These are phyloP conservation scores for Phalacrocorax pelagicus DNA, from an alignment of 2,113 vertebrate genomes.

Conservation along the genomic window DNA sequence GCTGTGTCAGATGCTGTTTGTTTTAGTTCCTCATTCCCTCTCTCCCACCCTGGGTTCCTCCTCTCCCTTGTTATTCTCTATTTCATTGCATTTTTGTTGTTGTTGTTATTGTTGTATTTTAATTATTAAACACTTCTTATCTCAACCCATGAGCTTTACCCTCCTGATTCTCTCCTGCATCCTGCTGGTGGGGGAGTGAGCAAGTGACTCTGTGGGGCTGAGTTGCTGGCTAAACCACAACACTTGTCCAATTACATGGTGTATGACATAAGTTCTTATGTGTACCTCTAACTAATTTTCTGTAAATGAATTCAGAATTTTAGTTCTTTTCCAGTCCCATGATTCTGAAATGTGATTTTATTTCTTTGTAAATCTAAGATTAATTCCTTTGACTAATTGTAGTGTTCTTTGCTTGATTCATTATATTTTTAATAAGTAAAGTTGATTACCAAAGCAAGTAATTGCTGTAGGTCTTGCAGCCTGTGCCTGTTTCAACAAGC, in stretches of 20 bases:
- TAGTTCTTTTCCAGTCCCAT: not conserved
- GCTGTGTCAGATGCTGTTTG: no score
- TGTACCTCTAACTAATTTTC: not conserved
- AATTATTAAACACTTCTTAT: no score
- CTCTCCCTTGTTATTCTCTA: no score
- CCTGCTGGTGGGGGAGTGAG: no score
- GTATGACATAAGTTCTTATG: not conserved
- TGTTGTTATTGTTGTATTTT: no score
- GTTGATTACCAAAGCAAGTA: not conserved
- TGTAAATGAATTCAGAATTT: not conserved
- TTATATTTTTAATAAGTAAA: not conserved
- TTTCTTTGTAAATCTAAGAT: not conserved
- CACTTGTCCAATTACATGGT: not conserved
- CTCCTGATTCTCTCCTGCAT: no score
- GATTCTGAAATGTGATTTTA: not conserved
- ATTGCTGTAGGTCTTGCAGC: not conserved
- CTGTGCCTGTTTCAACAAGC: not conserved
- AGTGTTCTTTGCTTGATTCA: not conserved
- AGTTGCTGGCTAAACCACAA: no score
- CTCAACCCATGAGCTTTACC: no score
- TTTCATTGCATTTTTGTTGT: no score
- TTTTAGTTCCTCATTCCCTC: no score
- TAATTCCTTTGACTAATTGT: not conserved
- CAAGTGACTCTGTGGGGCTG: no score
- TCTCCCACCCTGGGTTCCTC: no score